phyloP scores from a whole-genome alignment of 2,888 invertebrate genomes.

The Hypercompe scribonia region DNA sequence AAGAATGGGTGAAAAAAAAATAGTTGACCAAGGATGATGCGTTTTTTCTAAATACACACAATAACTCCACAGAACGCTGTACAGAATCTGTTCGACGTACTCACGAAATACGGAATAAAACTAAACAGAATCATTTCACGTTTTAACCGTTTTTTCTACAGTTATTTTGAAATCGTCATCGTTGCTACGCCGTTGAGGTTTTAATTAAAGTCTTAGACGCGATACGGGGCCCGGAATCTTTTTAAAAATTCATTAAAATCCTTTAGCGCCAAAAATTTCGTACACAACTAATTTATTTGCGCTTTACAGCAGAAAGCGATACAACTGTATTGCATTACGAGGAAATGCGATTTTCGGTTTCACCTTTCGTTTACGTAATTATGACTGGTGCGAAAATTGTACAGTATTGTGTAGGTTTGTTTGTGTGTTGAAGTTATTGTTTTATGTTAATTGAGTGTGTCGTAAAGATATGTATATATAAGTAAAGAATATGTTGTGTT shows the following conservation, averaged over 20 bases:
- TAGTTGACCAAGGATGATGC: background rate
- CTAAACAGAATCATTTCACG: conserved; percentile 59
- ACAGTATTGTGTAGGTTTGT: background rate
- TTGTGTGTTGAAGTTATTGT: background rate
- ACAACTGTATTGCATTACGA: conserved; percentile 40
- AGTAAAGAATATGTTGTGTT: too few relatives aligned
- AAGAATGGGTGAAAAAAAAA: background rate
- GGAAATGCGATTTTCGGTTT: conserved; percentile 34
- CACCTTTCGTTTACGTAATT: conserved; percentile 30
- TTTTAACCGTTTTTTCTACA: conserved; percentile 51
- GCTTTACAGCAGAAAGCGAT: conserved; percentile 42
- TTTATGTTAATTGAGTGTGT: too few relatives aligned
- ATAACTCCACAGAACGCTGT: conserved; percentile 16
- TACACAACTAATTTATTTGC: conserved; percentile 63
- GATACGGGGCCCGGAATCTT: conserved; percentile 61
- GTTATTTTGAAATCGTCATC: conserved; percentile 71
- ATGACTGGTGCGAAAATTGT: conserved; percentile 2
- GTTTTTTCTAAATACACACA: conserved; percentile 29
- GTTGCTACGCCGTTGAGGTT: conserved; percentile 69
- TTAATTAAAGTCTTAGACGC: conserved; percentile 77
- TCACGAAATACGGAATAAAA: conserved; percentile 60
- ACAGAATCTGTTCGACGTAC: conserved; percentile 54
- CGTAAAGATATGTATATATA: too few relatives aligned
- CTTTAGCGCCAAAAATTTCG: conserved; percentile 62
- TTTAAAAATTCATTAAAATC: conserved; percentile 77